Conservation (phyloP, 2,797 vertebrate species). For the Galaxias olidus region DNA sequence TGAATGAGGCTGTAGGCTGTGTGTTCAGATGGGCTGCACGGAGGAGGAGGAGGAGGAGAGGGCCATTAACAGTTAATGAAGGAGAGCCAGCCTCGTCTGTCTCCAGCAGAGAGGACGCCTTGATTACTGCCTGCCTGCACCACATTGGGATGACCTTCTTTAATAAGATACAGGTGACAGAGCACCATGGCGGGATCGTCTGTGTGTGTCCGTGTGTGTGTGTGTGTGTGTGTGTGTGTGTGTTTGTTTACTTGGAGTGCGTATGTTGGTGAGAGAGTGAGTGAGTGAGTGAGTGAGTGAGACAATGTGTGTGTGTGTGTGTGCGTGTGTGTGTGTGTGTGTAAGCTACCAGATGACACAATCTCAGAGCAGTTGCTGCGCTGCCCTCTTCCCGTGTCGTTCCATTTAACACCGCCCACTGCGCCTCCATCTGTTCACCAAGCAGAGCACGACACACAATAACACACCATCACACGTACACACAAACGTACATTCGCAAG, state of each 20-base stretch:
- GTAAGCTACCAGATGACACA: slow-evolving; percentile 21
- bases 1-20: too few species aligned
- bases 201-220: not conserved
- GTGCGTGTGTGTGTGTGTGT: slow-evolving; percentile 1
- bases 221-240: slow-evolving; percentile 24
- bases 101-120: slow-evolving; percentile 15
- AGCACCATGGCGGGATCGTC: too few species aligned
- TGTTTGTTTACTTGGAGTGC: not conserved
- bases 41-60: not conserved
- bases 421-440: slow-evolving; percentile 56
- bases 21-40: too few species aligned
- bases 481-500: slow-evolving; percentile 2
- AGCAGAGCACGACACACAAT: slow-evolving; percentile 20
- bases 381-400: slow-evolving; percentile 29
- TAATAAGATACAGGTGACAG: slow-evolving; percentile 28
- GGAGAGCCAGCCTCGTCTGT: too few species aligned
- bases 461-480: not conserved
- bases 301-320: not conserved
- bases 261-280: not conserved
- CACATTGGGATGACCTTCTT: slow-evolving; percentile 58
- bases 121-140: slow-evolving; percentile 38
- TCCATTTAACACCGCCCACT: slow-evolving; percentile 52
- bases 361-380: slow-evolving; percentile 33
- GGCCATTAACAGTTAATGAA: slow-evolving; percentile 32
- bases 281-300: slow-evolving; percentile 5